Evolutionary conservation across 1,140 invertebrate genomes (phyloP).

Genomic region (Trissolcus basalis): DNA sequence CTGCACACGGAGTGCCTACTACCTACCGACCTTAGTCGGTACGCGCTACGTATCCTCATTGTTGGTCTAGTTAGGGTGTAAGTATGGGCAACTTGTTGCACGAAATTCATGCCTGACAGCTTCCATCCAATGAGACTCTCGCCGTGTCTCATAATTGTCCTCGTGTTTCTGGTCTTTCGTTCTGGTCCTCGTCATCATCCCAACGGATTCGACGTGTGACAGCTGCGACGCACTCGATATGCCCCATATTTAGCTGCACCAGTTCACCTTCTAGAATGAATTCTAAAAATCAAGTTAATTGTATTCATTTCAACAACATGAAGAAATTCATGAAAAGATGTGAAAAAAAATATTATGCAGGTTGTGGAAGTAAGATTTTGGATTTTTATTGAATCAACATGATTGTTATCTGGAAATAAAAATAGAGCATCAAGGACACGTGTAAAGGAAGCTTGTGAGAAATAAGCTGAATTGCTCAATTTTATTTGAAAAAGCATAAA

Average conservation of each 20-base stretch:
- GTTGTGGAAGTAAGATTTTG: too few species aligned
- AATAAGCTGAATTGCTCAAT: conserved; percentile 37
- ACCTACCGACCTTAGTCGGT: conserved; percentile 20
- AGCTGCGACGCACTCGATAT: conserved; percentile 59
- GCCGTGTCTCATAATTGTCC: conserved; percentile 57
- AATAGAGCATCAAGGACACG: conserved; percentile 18
- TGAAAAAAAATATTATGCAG: too few species aligned
- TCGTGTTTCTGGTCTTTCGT: conserved; percentile 28
- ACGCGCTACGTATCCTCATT: conserved; percentile 38
- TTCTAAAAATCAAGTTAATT: too few species aligned
- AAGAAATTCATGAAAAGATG: too few species aligned
- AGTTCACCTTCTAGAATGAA: too few species aligned
- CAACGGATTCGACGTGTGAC: conserved; percentile 62
- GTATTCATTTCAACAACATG: too few species aligned
- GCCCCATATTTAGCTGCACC: conserved; percentile 6
- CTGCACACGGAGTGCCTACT: conserved; percentile 15
- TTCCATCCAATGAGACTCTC: conserved; percentile 58
- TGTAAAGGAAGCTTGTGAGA: conserved; percentile 13
- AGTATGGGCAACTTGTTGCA: conserved; percentile 71
- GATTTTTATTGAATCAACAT: too few species aligned
- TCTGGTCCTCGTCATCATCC: conserved; percentile 51
- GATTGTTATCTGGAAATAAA: too few species aligned
- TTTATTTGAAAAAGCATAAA: conserved; percentile 24
- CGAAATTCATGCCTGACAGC: conserved; percentile 69
- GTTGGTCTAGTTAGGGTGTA: conserved; percentile 50